Conservation (phyloP, 2,888 invertebrate species). For the Syrista parreyssii region DNA sequence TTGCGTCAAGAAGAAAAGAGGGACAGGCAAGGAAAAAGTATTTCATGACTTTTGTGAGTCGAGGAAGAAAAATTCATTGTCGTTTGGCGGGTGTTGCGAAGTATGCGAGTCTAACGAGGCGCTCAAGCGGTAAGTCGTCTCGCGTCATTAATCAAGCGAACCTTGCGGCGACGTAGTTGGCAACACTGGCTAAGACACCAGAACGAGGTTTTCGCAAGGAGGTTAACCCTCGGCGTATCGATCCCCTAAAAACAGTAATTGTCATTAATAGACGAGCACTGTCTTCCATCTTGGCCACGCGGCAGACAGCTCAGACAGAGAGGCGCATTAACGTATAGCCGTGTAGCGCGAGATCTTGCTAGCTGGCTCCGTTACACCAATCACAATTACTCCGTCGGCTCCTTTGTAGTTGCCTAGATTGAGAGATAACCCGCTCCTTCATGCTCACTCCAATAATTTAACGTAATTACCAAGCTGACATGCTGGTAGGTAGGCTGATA, state of each 20-base stretch:
- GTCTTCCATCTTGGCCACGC: conserved; percentile 28
- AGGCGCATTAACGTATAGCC: conserved; percentile 1
- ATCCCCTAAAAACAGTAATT: conserved; percentile 41
- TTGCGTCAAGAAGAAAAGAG: not conserved
- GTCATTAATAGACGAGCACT: conserved; percentile 36
- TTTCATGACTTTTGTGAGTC: not conserved
- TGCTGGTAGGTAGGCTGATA: conserved; percentile 23
- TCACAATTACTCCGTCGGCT: conserved; percentile 48
- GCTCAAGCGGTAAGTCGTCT: not conserved
- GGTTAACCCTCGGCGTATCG: conserved; percentile 32
- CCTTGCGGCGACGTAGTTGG: not conserved
- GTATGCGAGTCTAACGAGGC: conserved; percentile 2
- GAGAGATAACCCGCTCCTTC: conserved; percentile 55
- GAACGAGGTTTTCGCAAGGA: not conserved
- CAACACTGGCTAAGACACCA: not conserved
- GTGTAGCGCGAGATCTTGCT: conserved; percentile 27
- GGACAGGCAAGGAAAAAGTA: not conserved
- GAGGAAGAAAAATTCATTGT: not conserved
- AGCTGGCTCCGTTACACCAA: conserved; percentile 49
- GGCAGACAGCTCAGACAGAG: conserved; percentile 19
- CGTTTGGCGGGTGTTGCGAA: not conserved
- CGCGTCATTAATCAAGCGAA: conserved; percentile 3
- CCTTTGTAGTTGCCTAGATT: conserved; percentile 50
- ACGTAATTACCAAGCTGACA: conserved; percentile 48
- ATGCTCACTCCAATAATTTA: conserved; percentile 54